Evolutionary conservation across 2,888 invertebrate genomes (phyloP), one percentile per base, ranked within the genome.

Genomic region (Ommatoiulus sabulosus): DNA sequence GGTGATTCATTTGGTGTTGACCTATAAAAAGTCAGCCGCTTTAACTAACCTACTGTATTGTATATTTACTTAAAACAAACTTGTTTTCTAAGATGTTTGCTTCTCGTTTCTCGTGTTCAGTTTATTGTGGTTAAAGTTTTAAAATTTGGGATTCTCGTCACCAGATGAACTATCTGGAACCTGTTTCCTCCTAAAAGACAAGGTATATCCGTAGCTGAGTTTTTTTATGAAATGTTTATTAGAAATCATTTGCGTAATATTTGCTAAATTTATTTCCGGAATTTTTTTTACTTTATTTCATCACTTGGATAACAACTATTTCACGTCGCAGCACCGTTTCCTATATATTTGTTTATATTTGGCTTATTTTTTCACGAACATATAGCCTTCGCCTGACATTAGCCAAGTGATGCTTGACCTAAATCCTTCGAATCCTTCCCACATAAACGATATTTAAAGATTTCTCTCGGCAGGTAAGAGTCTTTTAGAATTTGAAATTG

Each of bases 361-460:
- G 72, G 8, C n/a, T 24, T 24, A 24, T 72, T 72, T 72, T 63
- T 72, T 57, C 5, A 24, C 4, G 20, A n/a, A 72, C 35, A 35
- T 35, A n/a, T 24, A 72, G 72, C 72, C 72, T 72, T 72, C 72
- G 24, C 24, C 72, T 72, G 72, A 72, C 72, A 72, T 72, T 72
- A 72, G 17, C 6, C 72, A 72, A 72, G 4, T 20, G 63, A 63
- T 63, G 10, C 72, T 72, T 72, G 72, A 72, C 72, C 72, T 72
- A 72, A 20, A 72, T 72, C 20, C 24, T 72, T 24, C 24, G 20
- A 72, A 72, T n/a, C 24, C 3, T 24, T 72, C 72, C 72, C 72
- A 72, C 63, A 63, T 17, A 3, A 20, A 63, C 5, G 7, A 63
- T n/a, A 5, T 63, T 63, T 63, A 2, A 63, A 63, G 57, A 63